Conservation (phyloP, 2,797 vertebrate genomes). For the Falco rusticolus region DNA sequence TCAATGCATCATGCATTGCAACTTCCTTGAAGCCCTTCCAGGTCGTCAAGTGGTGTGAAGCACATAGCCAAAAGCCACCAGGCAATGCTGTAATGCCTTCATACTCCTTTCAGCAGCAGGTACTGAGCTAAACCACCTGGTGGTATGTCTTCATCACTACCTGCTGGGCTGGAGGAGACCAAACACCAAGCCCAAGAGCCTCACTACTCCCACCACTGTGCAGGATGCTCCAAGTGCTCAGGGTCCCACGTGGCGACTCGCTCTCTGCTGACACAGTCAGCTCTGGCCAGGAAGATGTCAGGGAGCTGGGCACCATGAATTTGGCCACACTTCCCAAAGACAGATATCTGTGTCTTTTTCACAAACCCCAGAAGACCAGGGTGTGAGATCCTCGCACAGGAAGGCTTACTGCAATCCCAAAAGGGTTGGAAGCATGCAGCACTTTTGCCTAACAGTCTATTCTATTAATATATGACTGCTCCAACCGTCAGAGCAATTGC, state of each 20-base stretch:
- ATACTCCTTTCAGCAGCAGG: neutral
- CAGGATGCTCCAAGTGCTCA: neutral
- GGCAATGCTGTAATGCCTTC: neutral
- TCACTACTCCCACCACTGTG: fast-evolving
- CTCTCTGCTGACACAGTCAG: fast-evolving
- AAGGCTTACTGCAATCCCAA: neutral
- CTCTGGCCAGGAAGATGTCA: neutral
- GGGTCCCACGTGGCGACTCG: fast-evolving
- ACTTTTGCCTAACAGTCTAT: neutral
- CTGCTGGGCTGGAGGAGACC: neutral
- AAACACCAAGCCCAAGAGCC: neutral
- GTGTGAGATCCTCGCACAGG: neutral
- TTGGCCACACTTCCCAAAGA: neutral
- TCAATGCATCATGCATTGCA: fast-evolving
- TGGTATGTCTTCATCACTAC: neutral
- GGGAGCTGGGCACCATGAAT: neutral
- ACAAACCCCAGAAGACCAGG: neutral
- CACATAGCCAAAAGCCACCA: neutral
- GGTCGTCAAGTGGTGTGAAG: neutral
- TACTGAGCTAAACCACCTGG: neutral
- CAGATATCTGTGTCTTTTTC: neutral
- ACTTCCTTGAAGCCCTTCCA: neutral
- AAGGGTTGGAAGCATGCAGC: fast-evolving
- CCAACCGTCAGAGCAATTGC: neutral
- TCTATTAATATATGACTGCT: neutral